Base-by-base conservation (phyloP, 1,140 invertebrate species). In the Cecropterus lyciades region DNA sequence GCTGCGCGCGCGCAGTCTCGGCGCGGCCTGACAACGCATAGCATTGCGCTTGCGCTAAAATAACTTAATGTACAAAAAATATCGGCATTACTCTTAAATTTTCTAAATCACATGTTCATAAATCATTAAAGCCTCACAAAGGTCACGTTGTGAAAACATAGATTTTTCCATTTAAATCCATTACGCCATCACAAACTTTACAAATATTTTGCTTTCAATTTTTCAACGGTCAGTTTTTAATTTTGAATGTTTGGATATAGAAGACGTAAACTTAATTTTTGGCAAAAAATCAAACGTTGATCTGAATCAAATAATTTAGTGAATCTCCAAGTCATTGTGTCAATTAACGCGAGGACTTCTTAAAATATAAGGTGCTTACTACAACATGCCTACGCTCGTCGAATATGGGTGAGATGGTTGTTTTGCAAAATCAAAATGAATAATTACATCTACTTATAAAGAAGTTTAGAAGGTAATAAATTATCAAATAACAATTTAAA, bases 1-100 rank as follows among this genome's bases (percentile, higher is more conserved):
- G 68, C 55, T 49, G 67, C 64, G 69, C 65, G 48, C 56, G 59
- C 45, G 67, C 82, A 85, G 80, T 83, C 68, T 68, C 59, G 63
- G 48, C 77, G 74, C 69, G 72, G 53, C 71, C 48, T 57, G 57
- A 63, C 65, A 55, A 73, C 79, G 79, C 67, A 56, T 65, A 78
- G 79, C 70, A 75, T 69, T 68, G 75, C 78, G 76, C 70, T 55
- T 67, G 68, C 69, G 73, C 62, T 37, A 11, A 10, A 11, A 37
- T 20, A 20, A 2, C 20, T 20, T 5, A 20, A 20, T 20, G n/a
- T n/a, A n/a, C n/a, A n/a, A n/a, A n/a, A n/a, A n/a, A n/a, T n/a
- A n/a, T n/a, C n/a, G n/a, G n/a, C n/a, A n/a, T n/a, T n/a, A n/a
- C n/a, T n/a, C n/a, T n/a, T n/a, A 40, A 40, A 40, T 2, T 40